Evolutionary conservation across 2,113 vertebrate species (phyloP), one percentile per base, ranked within the genome.

Genomic region (Romanogobio albipinnatus): DNA sequence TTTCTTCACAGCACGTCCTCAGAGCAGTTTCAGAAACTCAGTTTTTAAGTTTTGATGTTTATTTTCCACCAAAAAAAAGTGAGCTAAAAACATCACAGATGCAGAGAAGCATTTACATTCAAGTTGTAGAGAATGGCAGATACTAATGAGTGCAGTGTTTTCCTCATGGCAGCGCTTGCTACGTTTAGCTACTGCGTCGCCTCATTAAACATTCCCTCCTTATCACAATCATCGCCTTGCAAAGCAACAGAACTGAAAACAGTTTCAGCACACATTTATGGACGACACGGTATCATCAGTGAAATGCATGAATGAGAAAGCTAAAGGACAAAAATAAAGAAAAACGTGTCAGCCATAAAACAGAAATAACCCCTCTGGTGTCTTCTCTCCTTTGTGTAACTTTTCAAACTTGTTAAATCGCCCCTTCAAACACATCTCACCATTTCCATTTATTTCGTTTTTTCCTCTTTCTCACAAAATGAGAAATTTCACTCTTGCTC

Each of bases 121-220:
- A 64, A 81, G 61, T 81, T 81, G 24, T 17, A 70, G 33, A 78
- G 62, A 51, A 56, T 80, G 24, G 33, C 56, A 62, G 58, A 66
- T 43, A 45, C 68, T 58, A 73, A 76, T 58, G 39, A 85, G 51
- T 53, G 24, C 53, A 81, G 64, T 81, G 77, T 62, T 74, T 71
- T 74, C 76, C 76, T 85, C 84, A 81, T 61, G 84, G 66, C 68
- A 29, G 61, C 11, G 47, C 49, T 78, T 78, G 47, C 76, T 70
- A 78, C n/a, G 79, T 81, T 81, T 81, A 81, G 70, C 76, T 61
- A 77, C 84, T 74, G 75, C 8, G 7, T 24, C n/a, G 43, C 45
- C 76, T 81, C 75, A 75, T 84, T 74, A 80, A 56, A 68, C 68
- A 84, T 81, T 81, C 62, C 70, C 59, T 80, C 68, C 62, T 86